Conservation (phyloP, 2,113 vertebrate genomes). For the Dipodomys merriami region DNA sequence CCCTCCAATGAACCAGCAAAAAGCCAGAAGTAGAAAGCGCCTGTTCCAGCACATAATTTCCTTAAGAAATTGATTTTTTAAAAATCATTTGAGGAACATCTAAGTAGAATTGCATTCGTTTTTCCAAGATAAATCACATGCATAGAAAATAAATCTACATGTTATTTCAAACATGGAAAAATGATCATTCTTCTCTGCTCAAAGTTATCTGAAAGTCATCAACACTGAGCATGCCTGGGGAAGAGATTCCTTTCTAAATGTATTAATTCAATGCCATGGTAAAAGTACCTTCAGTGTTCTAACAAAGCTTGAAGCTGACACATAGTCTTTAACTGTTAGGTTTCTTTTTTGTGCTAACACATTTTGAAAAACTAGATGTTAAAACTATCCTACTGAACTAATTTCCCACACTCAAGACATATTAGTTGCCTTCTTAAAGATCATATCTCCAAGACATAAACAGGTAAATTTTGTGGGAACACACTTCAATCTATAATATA, state of each 20-base stretch:
- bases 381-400: not conserved
- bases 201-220: constrained; percentile 42
- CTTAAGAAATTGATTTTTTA: not conserved
- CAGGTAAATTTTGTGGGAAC: not conserved
- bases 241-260: not conserved
- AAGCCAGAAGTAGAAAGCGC: no score
- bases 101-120: constrained; percentile 26
- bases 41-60: no score
- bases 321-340: not conserved
- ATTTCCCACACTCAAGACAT: not conserved
- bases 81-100: constrained; percentile 65
- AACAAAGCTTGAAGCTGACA: constrained; percentile 16
- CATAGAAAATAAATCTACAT: constrained; percentile 49
- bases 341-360: not conserved
- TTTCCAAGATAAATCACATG: constrained; percentile 61
- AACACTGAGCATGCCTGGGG: constrained; percentile 35
- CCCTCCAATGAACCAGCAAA: no score
- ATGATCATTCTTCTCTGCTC: constrained; percentile 23
- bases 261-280: constrained; percentile 46
- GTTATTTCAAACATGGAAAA: constrained; percentile 38
- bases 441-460: not conserved
- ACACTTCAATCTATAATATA: not conserved
- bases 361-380: not conserved
- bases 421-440: not conserved
- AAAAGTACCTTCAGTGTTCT: not conserved